Conservation (phyloP, 2,888 invertebrate species). For the Philaethria dido region DNA sequence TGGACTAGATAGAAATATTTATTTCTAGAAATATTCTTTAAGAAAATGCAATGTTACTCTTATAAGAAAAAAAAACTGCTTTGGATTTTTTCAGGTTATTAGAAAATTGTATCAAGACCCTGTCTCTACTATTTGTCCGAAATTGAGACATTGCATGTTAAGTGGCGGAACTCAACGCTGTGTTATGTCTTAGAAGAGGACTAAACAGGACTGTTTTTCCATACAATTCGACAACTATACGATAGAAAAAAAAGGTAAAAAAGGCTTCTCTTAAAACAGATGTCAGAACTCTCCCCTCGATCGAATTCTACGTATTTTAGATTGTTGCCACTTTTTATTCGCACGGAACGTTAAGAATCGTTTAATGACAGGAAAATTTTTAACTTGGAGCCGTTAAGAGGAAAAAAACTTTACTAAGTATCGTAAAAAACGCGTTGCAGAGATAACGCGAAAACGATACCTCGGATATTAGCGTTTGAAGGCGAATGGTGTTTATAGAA, state of each 20-base stretch:
- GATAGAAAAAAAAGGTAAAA: neutral
- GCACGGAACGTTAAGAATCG: conserved; percentile 62
- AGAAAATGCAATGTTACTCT: too few species aligned
- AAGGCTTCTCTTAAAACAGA: conserved; percentile 7
- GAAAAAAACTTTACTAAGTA: conserved; percentile 65
- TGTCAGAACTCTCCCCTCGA: conserved; percentile 50
- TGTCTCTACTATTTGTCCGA: too few species aligned
- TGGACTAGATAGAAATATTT: too few species aligned
- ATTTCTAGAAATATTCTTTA: too few species aligned
- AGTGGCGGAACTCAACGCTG: too few species aligned
- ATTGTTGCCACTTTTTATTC: conserved; percentile 55
- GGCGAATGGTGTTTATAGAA: conserved; percentile 5
- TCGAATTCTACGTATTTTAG: conserved; percentile 70
- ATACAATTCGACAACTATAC: too few species aligned
- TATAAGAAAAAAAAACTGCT: too few species aligned
- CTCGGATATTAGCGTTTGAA: conserved; percentile 46
- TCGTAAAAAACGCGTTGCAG: conserved; percentile 64
- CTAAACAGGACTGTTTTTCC: too few species aligned
- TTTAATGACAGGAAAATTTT: conserved; percentile 80
- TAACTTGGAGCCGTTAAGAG: conserved; percentile 64
- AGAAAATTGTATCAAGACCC: too few species aligned
- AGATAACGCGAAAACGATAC: conserved; percentile 66
- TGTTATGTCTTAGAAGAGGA: too few species aligned
- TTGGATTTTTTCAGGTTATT: too few species aligned
- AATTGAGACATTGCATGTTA: too few species aligned